Percentiles rank a stretch among this genome's conserved stretches.
These are phyloP conservation scores for Valencia hispanica DNA, from an alignment of 2,797 vertebrate genomes.

Conservation along the genomic window DNA sequence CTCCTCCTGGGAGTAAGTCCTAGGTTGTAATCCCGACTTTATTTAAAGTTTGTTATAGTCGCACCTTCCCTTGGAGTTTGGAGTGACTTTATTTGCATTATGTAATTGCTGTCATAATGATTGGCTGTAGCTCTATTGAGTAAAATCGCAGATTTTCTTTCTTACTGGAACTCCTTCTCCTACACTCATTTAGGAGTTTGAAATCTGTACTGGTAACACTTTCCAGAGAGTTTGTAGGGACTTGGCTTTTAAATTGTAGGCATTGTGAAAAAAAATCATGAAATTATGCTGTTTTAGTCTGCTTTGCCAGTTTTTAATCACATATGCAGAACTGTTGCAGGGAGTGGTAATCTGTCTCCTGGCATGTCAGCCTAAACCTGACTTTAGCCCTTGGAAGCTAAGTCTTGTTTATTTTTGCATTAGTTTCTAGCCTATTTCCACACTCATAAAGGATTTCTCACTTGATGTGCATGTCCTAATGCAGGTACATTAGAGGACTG, in stretches of 20 bases:
- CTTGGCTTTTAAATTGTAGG: no score
- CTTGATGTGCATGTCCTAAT: neutral
- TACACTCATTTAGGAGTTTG: neutral
- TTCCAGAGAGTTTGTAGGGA: neutral
- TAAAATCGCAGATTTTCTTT: no score
- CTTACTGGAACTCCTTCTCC: no score
- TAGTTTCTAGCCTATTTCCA: neutral
- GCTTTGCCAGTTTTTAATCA: neutral
- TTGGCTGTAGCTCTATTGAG: no score
- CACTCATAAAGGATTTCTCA: neutral
- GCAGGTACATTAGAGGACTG: constrained; percentile 94
- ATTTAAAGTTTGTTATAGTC: no score
- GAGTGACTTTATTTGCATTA: no score
- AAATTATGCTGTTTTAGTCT: neutral
- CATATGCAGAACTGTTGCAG: no score
- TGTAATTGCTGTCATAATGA: no score
- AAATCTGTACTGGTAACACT: neutral
- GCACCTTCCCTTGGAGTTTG: no score
- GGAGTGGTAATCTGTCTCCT: no score
- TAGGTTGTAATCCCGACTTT: no score
- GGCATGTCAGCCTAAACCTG: neutral
- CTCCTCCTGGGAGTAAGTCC: no score
- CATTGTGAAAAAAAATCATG: neutral
- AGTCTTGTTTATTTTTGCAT: neutral
- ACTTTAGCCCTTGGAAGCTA: neutral